Evolutionary conservation across 2,797 vertebrate genomes (phyloP), one percentile per base, ranked within the genome.

Genomic region (Austrolebias charrua): DNA sequence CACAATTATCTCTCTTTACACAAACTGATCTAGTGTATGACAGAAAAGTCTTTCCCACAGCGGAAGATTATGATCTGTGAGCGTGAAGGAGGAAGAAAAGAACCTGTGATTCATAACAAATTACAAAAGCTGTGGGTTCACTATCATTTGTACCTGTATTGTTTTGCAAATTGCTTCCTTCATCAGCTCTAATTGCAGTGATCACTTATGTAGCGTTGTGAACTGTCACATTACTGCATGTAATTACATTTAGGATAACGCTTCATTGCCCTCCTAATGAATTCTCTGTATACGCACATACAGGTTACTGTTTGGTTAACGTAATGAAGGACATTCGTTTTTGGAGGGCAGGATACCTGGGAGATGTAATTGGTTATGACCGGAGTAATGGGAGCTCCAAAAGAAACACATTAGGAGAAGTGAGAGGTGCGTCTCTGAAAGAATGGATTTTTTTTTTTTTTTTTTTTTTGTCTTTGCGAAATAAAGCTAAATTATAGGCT

Each of bases 181-280:
- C 96, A 96, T 98, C 96, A 96, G 90, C 95, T 94, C 93, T 98
- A 99, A 98, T 98, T 98, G 95, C 95, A 95, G 96, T 95, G 95
- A 98, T 98, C 97, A 98, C 95, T 98, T 98, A 98, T 96, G 94
- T 91, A 92, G 92, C 93, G 90, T 94, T 95, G 93, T 94, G 93
- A 95, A 95, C 95, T 98, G 96, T 97, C 97, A 97, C 93, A 93
- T 92, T 90, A 94, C 95, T 95, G 94, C 93, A 94, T 95, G 94
- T 96, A 99, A 99, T 99, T 98, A 98, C 95, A 95, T 97, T 96
- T 96, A 94, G 95, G 93, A 94, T 92, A 94, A 98, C 93, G 97
- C 96, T 97, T 97, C 96, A 98, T 98, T 98, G 96, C 95, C 94
- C 95, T 92, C 93, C 92, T 99, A 98, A 98, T 98, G 96, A 98